Evolutionary conservation across 2,113 vertebrate species (phyloP), one percentile per base, ranked within the genome.

Genomic region (Indicator maculatus): DNA sequence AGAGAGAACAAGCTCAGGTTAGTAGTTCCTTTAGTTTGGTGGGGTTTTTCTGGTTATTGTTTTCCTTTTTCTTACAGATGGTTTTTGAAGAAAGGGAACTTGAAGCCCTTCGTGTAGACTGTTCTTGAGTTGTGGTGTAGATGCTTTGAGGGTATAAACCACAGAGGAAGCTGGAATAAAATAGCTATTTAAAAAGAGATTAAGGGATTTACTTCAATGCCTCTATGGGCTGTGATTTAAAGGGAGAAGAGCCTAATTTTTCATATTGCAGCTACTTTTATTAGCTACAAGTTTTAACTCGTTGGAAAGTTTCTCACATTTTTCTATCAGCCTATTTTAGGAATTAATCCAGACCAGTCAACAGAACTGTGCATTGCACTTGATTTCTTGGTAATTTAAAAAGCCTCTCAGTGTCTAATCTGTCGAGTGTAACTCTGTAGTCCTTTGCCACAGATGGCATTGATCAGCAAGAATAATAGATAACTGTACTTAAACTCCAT

Each of bases 111-210:
- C 71, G 63, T 70, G 65, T 84, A 66, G 55, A 52, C 91, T 75
- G 47, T 94, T 94, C 91, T 72, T 93, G 79, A 67, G 41, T 88
- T 96, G 93, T 95, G 90, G 89, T 77, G 50, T 91, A 87, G 85
- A 92, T 92, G 64, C 64, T 93, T 96, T 95, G 90, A 93, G 96
- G 91, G 64, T 93, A 93, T 93, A 96, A 95, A 93, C 95, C 93
- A 93, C 94, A 96, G 89, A 95, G 96, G 96, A 97, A 97, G 92
- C 92, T 88, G 69, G 94, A 90, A 95, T 97, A 96, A 95, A 89
- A 96, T 86, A 93, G 87, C 95, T 95, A 90, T 90, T 97, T 95
- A 95, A 95, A 97, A 96, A 95, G 89, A 95, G 90, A 96, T 96
- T 97, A 96, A 85, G 91, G 92, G 95, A 95, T 95, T 97, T 96